A percentile compares a stretch with the other conserved stretches of the same genome.
Conservation (phyloP, 2,888 invertebrate species). For the Neoascia interrupta region DNA sequence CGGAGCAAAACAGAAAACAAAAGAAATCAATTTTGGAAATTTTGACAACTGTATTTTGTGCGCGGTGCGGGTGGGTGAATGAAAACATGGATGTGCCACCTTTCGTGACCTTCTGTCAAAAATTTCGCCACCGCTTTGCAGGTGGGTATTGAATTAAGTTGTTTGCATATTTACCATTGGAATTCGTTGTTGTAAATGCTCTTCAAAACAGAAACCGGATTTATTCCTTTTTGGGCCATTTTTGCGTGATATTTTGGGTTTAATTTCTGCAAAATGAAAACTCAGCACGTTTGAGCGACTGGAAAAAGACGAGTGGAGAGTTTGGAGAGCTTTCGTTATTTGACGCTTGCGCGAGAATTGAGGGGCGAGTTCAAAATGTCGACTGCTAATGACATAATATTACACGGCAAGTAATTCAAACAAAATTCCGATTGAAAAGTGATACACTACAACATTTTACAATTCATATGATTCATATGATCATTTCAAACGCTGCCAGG, state of each 20-base stretch:
- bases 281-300: not conserved
- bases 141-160: not conserved
- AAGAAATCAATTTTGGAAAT: slow-evolving; percentile 17
- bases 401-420: too few species aligned
- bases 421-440: too few species aligned
- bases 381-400: too few species aligned
- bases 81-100: too few species aligned
- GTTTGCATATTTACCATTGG: slow-evolving; percentile 84
- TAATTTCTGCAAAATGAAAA: slow-evolving; percentile 1
- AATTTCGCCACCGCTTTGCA: not conserved
- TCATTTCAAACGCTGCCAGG: too few species aligned
- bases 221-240: slow-evolving; percentile 82
- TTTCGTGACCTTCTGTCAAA: slow-evolving; percentile 33
- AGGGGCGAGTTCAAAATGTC: slow-evolving; percentile 1
- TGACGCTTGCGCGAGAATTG: not conserved
- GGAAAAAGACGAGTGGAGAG: not conserved
- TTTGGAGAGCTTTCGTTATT: slow-evolving; percentile 23
- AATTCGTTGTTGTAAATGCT: slow-evolving; percentile 88
- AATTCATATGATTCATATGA: too few species aligned
- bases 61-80: too few species aligned
- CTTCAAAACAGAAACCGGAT: slow-evolving; percentile 82
- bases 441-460: too few species aligned
- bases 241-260: slow-evolving; percentile 72
- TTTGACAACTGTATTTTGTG: slow-evolving; percentile 15
- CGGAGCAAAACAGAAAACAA: not conserved